These are phyloP conservation scores for Meghimatium bilineatum DNA, from an alignment of 2,888 invertebrate species.

Conservation along the genomic window DNA sequence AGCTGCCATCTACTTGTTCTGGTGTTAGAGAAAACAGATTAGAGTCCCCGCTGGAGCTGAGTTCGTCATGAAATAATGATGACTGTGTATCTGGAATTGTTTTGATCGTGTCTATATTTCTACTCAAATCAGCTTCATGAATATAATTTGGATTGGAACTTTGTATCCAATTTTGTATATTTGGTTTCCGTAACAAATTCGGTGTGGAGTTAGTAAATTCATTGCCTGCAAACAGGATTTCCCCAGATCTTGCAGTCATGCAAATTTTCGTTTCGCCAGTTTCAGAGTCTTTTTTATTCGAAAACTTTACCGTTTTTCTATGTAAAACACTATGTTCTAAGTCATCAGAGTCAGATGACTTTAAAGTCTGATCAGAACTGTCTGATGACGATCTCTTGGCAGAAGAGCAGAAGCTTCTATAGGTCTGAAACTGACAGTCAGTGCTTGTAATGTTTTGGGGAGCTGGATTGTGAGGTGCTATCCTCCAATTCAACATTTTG, in stretches of 20 bases:
- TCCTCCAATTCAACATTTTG: not conserved
- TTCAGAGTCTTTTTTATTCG: constrained; percentile 20
- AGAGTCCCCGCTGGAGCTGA: not conserved
- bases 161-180: too few relatives aligned
- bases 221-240: not conserved
- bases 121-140: not conserved
- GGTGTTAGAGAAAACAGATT: not conserved
- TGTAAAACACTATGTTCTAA: too few relatives aligned
- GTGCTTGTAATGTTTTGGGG: constrained; percentile 26
- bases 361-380: constrained; percentile 28
- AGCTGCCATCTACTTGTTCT: too few relatives aligned
- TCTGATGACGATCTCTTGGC: constrained; percentile 1
- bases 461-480: not conserved
- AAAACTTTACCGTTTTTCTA: too few relatives aligned
- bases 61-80: not conserved
- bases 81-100: not conserved
- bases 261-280: constrained; percentile 16
- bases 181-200: not conserved
- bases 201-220: not conserved
- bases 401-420: not conserved
- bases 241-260: not conserved
- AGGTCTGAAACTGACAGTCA: constrained; percentile 34
- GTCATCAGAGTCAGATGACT: not conserved
- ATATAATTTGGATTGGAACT: not conserved
- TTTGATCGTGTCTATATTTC: not conserved